phyloP scores from a whole-genome alignment of 2,113 vertebrate species.

The Seriola aureovittata region DNA sequence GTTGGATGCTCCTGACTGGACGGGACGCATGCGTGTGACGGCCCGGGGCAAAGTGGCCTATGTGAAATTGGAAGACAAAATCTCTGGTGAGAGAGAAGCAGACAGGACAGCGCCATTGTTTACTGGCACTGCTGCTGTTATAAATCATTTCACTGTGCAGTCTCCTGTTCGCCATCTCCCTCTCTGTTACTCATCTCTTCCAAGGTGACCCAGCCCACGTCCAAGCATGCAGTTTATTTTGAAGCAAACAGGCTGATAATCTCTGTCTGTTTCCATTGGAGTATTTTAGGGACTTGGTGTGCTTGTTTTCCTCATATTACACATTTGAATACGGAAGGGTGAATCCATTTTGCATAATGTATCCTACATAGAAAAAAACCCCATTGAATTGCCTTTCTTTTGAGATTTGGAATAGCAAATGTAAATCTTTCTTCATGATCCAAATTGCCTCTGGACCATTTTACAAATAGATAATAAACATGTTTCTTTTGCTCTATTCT shows the following conservation, averaged over 20 bases:
- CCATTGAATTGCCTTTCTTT: not conserved
- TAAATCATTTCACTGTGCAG: constrained; percentile 68
- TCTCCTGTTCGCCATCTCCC: constrained; percentile 42
- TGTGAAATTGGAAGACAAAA: constrained; percentile 96
- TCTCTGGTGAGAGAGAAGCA: constrained; percentile 87
- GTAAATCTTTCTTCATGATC: not conserved
- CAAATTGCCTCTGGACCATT: not conserved
- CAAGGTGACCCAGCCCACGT: constrained; percentile 65
- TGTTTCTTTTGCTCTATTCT: constrained; percentile 24
- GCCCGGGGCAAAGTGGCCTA: constrained; percentile 94
- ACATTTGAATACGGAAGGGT: not conserved
- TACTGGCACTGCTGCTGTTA: constrained; percentile 38
- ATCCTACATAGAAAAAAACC: too few species aligned
- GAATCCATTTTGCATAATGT: not conserved
- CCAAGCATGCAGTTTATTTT: constrained; percentile 36
- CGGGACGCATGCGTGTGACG: constrained; percentile 93
- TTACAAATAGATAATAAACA: constrained; percentile 1
- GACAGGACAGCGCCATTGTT: constrained; percentile 58
- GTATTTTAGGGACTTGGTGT: not conserved
- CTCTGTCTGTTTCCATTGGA: constrained; percentile 2
- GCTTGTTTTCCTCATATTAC: not conserved
- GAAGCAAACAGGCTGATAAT: constrained; percentile 18
- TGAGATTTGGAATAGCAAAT: constrained; percentile 1
- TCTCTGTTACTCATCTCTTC: constrained; percentile 69
- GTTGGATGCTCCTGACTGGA: constrained; percentile 96